Base-by-base conservation (phyloP, 2,797 vertebrate species). In the Gymnodraco acuticeps region DNA sequence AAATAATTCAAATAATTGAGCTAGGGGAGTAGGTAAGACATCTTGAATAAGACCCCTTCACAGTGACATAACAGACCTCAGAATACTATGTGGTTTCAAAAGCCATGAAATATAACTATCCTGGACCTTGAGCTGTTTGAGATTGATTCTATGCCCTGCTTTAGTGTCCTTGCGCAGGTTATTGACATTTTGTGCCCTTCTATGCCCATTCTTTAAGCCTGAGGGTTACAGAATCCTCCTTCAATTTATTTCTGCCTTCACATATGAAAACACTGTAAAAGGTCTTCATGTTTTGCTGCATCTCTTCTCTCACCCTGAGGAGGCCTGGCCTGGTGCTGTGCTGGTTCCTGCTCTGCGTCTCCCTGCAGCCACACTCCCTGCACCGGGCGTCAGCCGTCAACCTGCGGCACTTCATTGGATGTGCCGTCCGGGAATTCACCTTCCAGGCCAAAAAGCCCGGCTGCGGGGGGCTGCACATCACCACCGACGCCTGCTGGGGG, bases 401-500 rank as follows among this genome's bases (percentile, higher is more conserved):
- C 83, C 93, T 99, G 86, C 90, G 74, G 17, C 95, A 92, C 1
- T 99, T 99, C 74, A 86, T 95, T 0, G 97, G 98, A 67, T 99
- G 97, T 0, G 97, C 98, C 0, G 97, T 98, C 51, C 87, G 97
- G 0, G 97, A 99, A 63, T 99, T 98, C 85, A 97, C 96, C 55
- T 99, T 99, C 82, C 58, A 96, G 88, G 97, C 96, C 63, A 96
- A 87, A 89, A 99, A 99, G 43, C 95, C 96, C 0, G 98, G 97
- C 73, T 99, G 97, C 67, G 91, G 87, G 2, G 93, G 91, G 0
- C 81, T 97, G 84, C 93, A 96, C 56, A 92, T 99, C 93, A 98
- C 96, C 42, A 97, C 97, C 0, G 97, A 98, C 0, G 97, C 97
- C 64, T 99, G 98, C 94, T 99, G 98, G 98, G 97, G 98, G 68